phyloP scores from a whole-genome alignment of 2,113 vertebrate genomes.

The Puffinus mauretanicus region DNA sequence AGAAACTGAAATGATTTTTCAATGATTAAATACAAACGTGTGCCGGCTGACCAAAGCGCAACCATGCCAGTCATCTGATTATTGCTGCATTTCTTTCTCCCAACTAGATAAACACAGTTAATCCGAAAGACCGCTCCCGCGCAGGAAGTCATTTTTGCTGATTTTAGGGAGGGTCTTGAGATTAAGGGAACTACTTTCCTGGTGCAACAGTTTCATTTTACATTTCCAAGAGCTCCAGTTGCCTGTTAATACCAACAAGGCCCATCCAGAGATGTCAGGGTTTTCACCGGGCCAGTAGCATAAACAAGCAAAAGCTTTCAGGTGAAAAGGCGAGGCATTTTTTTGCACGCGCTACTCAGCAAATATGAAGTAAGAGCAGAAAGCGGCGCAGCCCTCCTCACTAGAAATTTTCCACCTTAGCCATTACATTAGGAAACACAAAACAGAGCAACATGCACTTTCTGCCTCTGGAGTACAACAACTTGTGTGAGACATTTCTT shows the following conservation, averaged over 20 bases:
- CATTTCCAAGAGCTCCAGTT: slow-evolving; percentile 19
- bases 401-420: background rate
- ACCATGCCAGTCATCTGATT: background rate
- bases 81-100: background rate
- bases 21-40: fast-evolving
- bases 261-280: background rate
- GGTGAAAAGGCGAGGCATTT: background rate
- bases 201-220: slow-evolving; percentile 63
- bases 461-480: background rate
- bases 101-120: background rate
- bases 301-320: background rate
- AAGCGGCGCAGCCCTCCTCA: background rate
- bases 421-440: background rate
- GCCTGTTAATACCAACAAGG: background rate
- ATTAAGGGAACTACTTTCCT: slow-evolving; percentile 45
- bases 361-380: background rate
- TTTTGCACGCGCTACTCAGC: background rate
- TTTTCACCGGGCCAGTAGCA: fast-evolving
- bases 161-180: slow-evolving; percentile 3
- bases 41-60: background rate
- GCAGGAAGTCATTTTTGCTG: slow-evolving; percentile 57
- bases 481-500: background rate
- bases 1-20: background rate
- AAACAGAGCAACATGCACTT: background rate
- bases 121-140: slow-evolving; percentile 5